Evolutionary conservation across 1,140 invertebrate genomes (phyloP).

Genomic region (Globodera ellingtonae): DNA sequence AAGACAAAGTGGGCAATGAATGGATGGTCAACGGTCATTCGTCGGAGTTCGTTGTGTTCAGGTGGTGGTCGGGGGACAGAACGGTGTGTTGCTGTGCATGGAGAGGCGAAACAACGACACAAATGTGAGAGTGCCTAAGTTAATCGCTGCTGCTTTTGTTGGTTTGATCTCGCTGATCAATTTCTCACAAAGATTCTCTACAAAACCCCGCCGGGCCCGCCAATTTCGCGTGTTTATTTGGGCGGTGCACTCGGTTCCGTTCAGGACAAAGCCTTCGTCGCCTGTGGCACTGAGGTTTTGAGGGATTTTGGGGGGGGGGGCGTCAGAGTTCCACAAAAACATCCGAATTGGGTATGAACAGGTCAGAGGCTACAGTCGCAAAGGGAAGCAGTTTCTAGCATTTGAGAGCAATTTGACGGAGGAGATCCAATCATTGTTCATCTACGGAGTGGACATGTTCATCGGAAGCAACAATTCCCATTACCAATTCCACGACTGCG

Average conservation of each 20-base stretch:
- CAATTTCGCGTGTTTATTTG: conserved; percentile 76
- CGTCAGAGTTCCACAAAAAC: not conserved
- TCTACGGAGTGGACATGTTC: conserved; percentile 79
- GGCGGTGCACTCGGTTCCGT: conserved; percentile 76
- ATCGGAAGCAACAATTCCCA: conserved; percentile 79
- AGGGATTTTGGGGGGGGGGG: too few relatives aligned
- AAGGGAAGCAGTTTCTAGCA: conserved; percentile 86
- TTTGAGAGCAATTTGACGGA: conserved; percentile 88
- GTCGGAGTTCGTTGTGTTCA: conserved; percentile 60
- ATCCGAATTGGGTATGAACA: conserved; percentile 68
- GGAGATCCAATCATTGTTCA: conserved; percentile 81
- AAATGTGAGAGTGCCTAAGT: conserved; percentile 68
- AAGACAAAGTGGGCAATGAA: conserved; percentile 11
- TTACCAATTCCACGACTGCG: conserved; percentile 81
- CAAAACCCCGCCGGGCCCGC: conserved; percentile 75
- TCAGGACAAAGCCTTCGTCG: conserved; percentile 83
- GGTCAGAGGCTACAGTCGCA: conserved; percentile 82
- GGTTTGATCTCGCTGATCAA: not conserved
- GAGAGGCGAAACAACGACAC: conserved; percentile 80
- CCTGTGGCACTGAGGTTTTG: conserved; percentile 66
- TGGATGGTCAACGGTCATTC: too few relatives aligned
- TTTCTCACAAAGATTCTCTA: conserved; percentile 66
- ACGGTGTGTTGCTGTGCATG: conserved; percentile 80
- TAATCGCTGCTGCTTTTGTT: not conserved
- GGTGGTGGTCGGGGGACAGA: conserved; percentile 80